phyloP scores from a whole-genome alignment of 1,140 invertebrate species.

The Caligus rogercresseyi region DNA sequence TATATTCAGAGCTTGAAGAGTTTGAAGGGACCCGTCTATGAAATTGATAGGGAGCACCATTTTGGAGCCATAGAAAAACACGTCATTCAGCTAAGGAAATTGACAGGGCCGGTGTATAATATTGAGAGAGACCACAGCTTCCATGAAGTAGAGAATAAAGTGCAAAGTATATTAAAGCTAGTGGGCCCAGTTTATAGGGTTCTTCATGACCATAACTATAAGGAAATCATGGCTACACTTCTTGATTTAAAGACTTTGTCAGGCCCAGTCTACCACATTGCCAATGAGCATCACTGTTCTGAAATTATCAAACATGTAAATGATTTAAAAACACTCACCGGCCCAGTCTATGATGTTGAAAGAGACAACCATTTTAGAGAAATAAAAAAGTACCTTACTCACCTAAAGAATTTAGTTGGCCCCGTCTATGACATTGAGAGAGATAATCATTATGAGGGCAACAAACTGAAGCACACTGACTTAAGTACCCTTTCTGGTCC shows the following conservation, averaged over 20 bases:
- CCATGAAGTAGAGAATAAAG: constrained; percentile 1
- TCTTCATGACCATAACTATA: constrained; percentile 8
- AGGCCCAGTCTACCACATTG: constrained; percentile 8
- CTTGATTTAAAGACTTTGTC: constrained; percentile 11
- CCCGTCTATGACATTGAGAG: constrained; percentile 17
- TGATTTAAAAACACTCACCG: constrained; percentile 2
- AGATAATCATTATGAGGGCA: constrained; percentile 9
- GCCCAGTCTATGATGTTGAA: constrained; percentile 12
- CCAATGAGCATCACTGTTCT: constrained; percentile 1
- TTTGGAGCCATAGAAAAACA: constrained; percentile 15
- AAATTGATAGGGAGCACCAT: constrained; percentile 19
- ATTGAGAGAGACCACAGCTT: constrained; percentile 18
- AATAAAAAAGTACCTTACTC: background rate
- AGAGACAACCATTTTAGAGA: constrained; percentile 12
- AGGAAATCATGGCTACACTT: constrained; percentile 1
- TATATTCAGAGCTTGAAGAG: constrained; percentile 1
- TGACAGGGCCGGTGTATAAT: constrained; percentile 14
- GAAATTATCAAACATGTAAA: background rate
- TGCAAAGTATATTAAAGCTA: constrained; percentile 6
- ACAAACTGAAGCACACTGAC: background rate
- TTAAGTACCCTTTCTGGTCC: constrained; percentile 3
- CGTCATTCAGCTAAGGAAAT: constrained; percentile 1
- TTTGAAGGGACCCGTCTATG: constrained; percentile 13
- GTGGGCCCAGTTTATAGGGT: constrained; percentile 11
- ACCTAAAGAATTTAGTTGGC: constrained; percentile 11